Evolutionary conservation across 2,113 vertebrate genomes (phyloP), one percentile per base, ranked within the genome.

Genomic region (Tiliqua scincoides): DNA sequence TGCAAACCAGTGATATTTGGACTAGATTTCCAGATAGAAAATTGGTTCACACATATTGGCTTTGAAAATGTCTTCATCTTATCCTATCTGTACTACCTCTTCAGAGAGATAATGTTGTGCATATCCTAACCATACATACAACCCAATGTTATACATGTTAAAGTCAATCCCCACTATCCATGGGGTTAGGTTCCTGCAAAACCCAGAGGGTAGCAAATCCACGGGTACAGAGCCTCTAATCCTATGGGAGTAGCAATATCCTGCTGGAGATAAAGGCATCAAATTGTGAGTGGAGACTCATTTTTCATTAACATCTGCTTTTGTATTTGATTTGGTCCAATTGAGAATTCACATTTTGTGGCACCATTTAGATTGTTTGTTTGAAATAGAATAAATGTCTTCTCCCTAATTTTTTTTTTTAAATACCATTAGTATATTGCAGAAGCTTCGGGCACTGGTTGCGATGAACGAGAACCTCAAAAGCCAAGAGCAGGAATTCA

Each of bases 401-500:
- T 32, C 57, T 52, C 65, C 1, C 84, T 52, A 85, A 87, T 75
- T 35, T n/a, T 78, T 61, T 5, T 21, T 35, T 32, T 27, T 91
- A 92, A 92, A 48, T 5, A 48, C 43, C 90, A 87, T 92, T 94
- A 99, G 98, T 71, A 9, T 97, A 85, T 95, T 99, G 30, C 97
- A 99, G 94, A 98, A 96, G 89, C 96, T 99, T 75, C 96, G 96
- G 87, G 95, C 96, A 11, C 94, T 99, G 82, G 99, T 99, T 43
- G 97, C 97, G 61, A 98, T 98, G 97, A 99, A 99, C 79, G 98
- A 99, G 92, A 98, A 94, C 86, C 96, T 99, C 32, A 99, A 99
- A 94, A 96, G 96, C 80, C 98, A 99, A 92, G 99, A 99, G 88
- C 98, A 98, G 87, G 97, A 98, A 71, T 99, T 99, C 91, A 97